Evolutionary conservation across 2,888 invertebrate species (phyloP).

Genomic region (Odontocerum albicorne): DNA sequence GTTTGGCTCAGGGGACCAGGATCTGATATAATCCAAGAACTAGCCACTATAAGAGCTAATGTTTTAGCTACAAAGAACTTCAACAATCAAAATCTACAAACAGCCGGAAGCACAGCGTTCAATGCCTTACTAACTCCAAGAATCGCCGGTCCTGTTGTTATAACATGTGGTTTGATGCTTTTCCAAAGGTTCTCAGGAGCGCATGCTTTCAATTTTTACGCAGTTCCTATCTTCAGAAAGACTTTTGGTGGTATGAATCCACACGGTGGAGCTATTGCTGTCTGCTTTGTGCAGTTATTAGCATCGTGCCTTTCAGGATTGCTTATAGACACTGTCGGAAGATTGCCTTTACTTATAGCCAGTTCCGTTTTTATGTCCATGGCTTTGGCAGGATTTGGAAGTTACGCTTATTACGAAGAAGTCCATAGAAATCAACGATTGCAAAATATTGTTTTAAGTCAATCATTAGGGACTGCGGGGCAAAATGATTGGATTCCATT

Average conservation of each 20-base stretch:
- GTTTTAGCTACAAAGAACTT: slow-evolving; percentile 60
- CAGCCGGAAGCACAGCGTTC: slow-evolving; percentile 50
- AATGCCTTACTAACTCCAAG: slow-evolving; percentile 54
- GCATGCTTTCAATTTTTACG: slow-evolving; percentile 83
- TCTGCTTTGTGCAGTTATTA: slow-evolving; percentile 82
- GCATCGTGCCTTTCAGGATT: slow-evolving; percentile 80
- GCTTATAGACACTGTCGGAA: slow-evolving; percentile 83
- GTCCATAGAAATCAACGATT: slow-evolving; percentile 60
- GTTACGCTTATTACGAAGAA: slow-evolving; percentile 80
- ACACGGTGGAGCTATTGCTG: slow-evolving; percentile 81
- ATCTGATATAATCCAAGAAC: slow-evolving; percentile 74
- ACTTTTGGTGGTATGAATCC: slow-evolving; percentile 82
- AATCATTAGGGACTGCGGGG: slow-evolving; percentile 50
- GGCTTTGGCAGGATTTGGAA: slow-evolving; percentile 83
- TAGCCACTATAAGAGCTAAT: slow-evolving; percentile 71
- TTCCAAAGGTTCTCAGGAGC: slow-evolving; percentile 85
- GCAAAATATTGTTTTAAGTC: slow-evolving; percentile 56
- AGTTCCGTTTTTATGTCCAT: slow-evolving; percentile 84
- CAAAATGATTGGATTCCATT: slow-evolving; percentile 82
- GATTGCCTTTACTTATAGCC: slow-evolving; percentile 79
- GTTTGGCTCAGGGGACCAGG: slow-evolving; percentile 82
- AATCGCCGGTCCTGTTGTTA: slow-evolving; percentile 70
- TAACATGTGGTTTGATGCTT: slow-evolving; percentile 86
- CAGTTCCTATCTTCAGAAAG: slow-evolving; percentile 82
- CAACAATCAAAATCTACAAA: slow-evolving; percentile 53